These are phyloP conservation scores for Morone saxatilis DNA, from an alignment of 2,113 vertebrate species.

Conservation along the genomic window DNA sequence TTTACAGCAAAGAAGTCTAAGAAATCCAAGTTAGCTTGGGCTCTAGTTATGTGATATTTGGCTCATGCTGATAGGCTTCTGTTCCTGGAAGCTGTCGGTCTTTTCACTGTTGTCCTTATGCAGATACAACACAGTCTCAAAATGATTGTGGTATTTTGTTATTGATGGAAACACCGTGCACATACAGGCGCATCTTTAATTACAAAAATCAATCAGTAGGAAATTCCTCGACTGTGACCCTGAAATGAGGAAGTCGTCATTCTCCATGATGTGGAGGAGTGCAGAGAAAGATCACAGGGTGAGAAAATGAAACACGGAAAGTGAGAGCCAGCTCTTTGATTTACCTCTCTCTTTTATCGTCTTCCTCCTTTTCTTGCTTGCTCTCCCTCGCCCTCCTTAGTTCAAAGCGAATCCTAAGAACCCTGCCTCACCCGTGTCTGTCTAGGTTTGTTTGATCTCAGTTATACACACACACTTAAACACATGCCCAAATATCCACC, in stretches of 20 bases:
- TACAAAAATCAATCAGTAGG: neutral
- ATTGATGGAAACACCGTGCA: neutral
- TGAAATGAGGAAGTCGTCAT: neutral
- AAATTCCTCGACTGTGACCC: neutral
- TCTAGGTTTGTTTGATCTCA: constrained; percentile 63
- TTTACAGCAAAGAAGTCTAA: neutral
- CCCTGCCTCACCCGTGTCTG: constrained; percentile 38
- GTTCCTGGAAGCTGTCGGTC: neutral
- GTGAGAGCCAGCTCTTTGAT: constrained; percentile 54
- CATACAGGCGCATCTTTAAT: neutral
- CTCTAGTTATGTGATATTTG: neutral
- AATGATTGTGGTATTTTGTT: neutral
- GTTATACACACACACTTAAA: neutral
- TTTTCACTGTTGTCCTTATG: too few relatives aligned
- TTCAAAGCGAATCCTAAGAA: constrained; percentile 65
- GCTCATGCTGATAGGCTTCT: neutral
- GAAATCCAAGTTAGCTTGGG: neutral
- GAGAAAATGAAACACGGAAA: constrained; percentile 56
- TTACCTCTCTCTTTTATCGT: neutral
- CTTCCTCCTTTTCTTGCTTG: neutral
- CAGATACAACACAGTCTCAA: neutral
- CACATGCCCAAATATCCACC: constrained; percentile 27
- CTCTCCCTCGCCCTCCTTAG: constrained; percentile 32
- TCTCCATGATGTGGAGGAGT: constrained; percentile 7
- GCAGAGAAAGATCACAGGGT: constrained; percentile 43